These are phyloP conservation scores for Clusia tigrina DNA, from an alignment of 2,888 invertebrate species.

Conservation along the genomic window DNA sequence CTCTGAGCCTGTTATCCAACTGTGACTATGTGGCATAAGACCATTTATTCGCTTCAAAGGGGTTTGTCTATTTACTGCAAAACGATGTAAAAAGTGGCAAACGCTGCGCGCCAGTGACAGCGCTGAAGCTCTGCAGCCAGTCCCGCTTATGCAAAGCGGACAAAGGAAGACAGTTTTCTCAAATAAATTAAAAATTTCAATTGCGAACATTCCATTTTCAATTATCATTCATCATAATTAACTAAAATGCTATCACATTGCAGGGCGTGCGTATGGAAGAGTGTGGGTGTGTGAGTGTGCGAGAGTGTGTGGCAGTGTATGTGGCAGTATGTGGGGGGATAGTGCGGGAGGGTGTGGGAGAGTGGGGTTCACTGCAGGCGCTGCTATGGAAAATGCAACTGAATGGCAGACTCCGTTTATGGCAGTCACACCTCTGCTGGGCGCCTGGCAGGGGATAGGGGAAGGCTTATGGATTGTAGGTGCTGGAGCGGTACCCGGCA, in stretches of 20 bases:
- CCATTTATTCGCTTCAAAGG: no score
- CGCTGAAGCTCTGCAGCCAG: no score
- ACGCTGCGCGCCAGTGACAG: no score
- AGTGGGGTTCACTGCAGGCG: background rate
- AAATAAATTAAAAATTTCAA: background rate
- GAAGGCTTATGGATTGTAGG: no score
- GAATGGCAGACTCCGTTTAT: conserved; percentile 10
- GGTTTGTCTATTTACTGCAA: no score
- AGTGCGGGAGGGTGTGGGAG: conserved; percentile 5
- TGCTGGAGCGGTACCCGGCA: background rate
- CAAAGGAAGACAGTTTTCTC: no score
- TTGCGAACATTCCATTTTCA: background rate
- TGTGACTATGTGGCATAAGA: no score
- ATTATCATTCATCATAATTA: conserved; percentile 8
- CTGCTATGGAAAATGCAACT: background rate
- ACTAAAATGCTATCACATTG: background rate
- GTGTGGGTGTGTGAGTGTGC: conserved; percentile 8
- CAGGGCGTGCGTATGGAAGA: background rate
- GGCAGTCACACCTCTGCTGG: conserved; percentile 4
- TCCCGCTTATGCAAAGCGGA: no score
- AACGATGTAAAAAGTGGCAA: no score
- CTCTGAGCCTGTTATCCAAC: no score
- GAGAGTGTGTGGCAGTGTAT: background rate
- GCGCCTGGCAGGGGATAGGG: background rate
- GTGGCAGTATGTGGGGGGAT: background rate